A percentile compares a stretch with the other conserved stretches of the same genome.
These are phyloP conservation scores for Ctenosaura bakeri DNA, from an alignment of 2,797 vertebrate genomes.

Conservation along the genomic window DNA sequence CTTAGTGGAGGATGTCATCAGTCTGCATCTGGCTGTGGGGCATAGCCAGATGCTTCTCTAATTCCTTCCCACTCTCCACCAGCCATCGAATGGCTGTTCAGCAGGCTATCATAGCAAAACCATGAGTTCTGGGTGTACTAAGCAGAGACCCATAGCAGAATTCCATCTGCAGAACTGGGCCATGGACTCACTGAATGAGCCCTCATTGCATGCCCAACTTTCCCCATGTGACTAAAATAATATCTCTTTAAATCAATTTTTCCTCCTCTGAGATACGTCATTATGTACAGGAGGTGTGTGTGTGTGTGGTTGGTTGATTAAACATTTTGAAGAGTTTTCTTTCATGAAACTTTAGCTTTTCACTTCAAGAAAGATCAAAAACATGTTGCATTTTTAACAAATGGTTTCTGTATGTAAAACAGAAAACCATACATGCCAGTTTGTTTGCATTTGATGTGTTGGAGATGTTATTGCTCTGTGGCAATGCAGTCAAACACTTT, in stretches of 20 bases:
- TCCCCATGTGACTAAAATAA: not conserved
- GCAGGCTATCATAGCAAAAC: too few relatives aligned
- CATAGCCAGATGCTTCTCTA: too few relatives aligned
- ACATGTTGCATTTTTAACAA: constrained; percentile 33
- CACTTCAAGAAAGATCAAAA: constrained; percentile 39
- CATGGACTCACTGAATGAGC: too few relatives aligned
- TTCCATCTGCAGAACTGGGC: too few relatives aligned
- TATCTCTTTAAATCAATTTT: constrained; percentile 7
- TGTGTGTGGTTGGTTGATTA: constrained; percentile 2
- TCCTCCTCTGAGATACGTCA: constrained; percentile 12
- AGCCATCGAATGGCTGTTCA: too few relatives aligned
- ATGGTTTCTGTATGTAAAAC: constrained; percentile 14
- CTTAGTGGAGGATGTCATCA: too few relatives aligned
- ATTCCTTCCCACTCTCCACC: too few relatives aligned
- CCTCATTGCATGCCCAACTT: not conserved
- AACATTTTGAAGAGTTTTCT: constrained; percentile 25
- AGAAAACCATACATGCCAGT: constrained; percentile 33
- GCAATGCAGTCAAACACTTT: constrained; percentile 2
- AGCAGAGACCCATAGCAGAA: too few relatives aligned
- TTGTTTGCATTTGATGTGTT: constrained; percentile 42
- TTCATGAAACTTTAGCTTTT: constrained; percentile 42
- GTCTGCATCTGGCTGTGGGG: too few relatives aligned
- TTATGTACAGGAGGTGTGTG: not conserved
- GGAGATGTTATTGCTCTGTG: constrained; percentile 12
- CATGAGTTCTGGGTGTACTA: too few relatives aligned